Percentiles rank a stretch among this genome's conserved stretches.
These are phyloP conservation scores for Drosophila ficusphila DNA, from an alignment of 1,140 invertebrate species.

Conservation along the genomic window DNA sequence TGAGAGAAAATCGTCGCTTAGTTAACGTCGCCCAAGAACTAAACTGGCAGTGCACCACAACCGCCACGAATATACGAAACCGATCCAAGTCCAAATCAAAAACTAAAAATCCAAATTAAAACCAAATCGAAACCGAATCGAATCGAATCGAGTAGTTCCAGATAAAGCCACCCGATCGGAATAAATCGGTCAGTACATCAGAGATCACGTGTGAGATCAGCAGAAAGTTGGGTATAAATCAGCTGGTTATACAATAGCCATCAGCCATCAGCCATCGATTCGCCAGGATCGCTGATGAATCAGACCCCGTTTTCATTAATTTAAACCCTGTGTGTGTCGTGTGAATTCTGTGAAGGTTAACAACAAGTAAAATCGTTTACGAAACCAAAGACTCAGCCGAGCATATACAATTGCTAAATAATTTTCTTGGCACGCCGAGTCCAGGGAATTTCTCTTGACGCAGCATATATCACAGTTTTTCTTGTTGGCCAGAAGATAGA, in stretches of 20 bases:
- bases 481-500: slow-evolving; percentile 42
- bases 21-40: slow-evolving; percentile 81
- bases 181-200: slow-evolving; percentile 35
- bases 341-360: slow-evolving; percentile 66
- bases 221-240: slow-evolving; percentile 8
- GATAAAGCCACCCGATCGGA: slow-evolving; percentile 29
- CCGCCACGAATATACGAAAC: slow-evolving; percentile 42
- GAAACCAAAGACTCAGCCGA: slow-evolving; percentile 49
- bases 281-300: slow-evolving; percentile 22
- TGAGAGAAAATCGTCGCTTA: slow-evolving; percentile 84
- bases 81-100: slow-evolving; percentile 27
- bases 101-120: slow-evolving; percentile 7
- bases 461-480: slow-evolving; percentile 45
- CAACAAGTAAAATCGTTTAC: slow-evolving; percentile 43
- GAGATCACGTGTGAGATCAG: slow-evolving; percentile 2
- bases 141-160: slow-evolving; percentile 11
- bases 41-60: slow-evolving; percentile 44
- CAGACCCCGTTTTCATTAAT: slow-evolving; percentile 3
- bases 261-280: slow-evolving; percentile 5
- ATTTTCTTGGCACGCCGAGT: slow-evolving; percentile 58
- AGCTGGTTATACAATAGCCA: slow-evolving; percentile 39
- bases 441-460: slow-evolving; percentile 36
- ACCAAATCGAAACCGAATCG: slow-evolving; percentile 17
- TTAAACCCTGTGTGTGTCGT: slow-evolving; percentile 26
- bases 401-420: slow-evolving; percentile 42